Base-by-base conservation (phyloP, 64 coral and sea anemone genomes). In the Orbicella faveolata region DNA sequence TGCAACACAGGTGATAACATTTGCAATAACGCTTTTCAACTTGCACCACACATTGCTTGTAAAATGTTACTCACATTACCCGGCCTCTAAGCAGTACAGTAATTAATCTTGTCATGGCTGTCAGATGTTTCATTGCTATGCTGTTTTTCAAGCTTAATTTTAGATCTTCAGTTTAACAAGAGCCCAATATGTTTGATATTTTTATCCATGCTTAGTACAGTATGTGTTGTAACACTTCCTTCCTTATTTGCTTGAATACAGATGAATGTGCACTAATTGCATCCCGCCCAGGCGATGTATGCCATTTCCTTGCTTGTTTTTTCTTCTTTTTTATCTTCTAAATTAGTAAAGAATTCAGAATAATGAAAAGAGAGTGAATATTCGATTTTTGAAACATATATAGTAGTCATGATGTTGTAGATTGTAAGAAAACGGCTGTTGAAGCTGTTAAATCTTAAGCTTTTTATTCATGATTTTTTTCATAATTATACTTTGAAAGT, bases 221-320 rank as follows among this genome's bases (percentile, higher is more conserved):
- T 44, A 85, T 72, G 63, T 72, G 65, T 84, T 52, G 65, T 85
- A 85, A 85, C 65, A 37, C 82, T 85, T 85, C 63, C 81, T 84
- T 94, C 63, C 82, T 85, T 94, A 89, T 94, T 67, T 94, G 88
- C 92, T 89, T 94, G 88, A 89, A 89, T 89, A 94, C 92, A 94
- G 92, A 94, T 94, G 72, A 94, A 69, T 94, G 92, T 94, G 92
- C 92, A 94, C 92, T 94, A 89, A 89, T 89, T 94, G 81, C 84
- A 48, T 88, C 86, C 91, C 85, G 57, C 90, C 86, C 94, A 92
- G 94, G 94, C 94, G 90, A 95, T 92, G 94, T 95, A 95, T 95
- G 94, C 94, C 90, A 88, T 95, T 89, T 92, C 90, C 89, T 95
- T 95, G 86, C 90, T 92, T 94, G 87, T 95, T 89, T 94, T 91